Percentiles rank a stretch among this genome's conserved stretches.
Conservation (phyloP, 2,797 vertebrate species). For the Clarias fuscus region DNA sequence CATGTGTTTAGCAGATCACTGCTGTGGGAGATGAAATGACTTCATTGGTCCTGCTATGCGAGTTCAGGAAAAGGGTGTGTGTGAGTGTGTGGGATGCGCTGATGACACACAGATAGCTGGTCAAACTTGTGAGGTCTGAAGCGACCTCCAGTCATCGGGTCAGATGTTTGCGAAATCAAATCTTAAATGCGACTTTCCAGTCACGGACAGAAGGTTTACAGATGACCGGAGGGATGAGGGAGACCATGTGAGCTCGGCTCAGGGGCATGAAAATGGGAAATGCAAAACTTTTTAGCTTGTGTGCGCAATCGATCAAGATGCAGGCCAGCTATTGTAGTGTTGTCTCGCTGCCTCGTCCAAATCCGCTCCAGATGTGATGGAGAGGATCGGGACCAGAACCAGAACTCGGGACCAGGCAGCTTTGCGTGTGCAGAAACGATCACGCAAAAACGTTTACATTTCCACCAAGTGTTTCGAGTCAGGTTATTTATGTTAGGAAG, state of each 20-base stretch:
- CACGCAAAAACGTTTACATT: background rate
- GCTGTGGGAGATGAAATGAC: conserved; percentile 29
- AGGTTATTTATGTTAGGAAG: background rate
- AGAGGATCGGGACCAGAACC: conserved; percentile 14
- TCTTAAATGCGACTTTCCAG: background rate
- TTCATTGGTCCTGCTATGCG: conserved; percentile 32
- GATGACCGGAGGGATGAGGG: background rate
- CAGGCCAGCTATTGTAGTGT: conserved; percentile 46
- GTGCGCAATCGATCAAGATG: conserved; percentile 26
- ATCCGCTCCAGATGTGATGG: conserved; percentile 54
- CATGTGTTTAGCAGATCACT: conserved; percentile 35
- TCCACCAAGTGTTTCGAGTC: background rate
- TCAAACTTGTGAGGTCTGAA: background rate
- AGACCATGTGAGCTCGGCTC: background rate
- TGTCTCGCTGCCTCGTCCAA: conserved; percentile 37
- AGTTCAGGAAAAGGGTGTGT: conserved; percentile 27
- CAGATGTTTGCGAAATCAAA: background rate
- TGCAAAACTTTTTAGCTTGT: background rate
- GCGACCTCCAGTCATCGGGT: background rate
- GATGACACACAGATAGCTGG: background rate
- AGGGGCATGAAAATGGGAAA: conserved; percentile 6
- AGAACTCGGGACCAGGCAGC: background rate
- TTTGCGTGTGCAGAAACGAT: background rate
- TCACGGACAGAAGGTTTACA: background rate
- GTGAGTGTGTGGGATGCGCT: background rate